Base-by-base conservation (phyloP, 2,888 invertebrate genomes). In the Tetramorium bicarinatum region DNA sequence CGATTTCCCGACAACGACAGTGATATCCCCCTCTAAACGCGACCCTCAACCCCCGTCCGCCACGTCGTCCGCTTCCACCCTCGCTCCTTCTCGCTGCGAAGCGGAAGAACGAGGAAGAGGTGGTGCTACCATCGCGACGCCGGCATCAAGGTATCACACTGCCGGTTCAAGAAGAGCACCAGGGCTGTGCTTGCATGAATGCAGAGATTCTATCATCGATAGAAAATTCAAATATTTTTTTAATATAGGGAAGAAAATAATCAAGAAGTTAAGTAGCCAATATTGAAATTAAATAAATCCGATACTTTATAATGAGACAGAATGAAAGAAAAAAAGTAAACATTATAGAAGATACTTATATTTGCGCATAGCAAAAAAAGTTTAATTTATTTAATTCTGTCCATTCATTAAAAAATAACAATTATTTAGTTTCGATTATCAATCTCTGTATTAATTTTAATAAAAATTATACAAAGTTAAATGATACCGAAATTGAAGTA, bases 1-100 rank as follows among this genome's bases (percentile, higher is more conserved):
- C 94, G 94, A 94, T 94, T 94, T 94, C 93, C 88, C 92, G 89
- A 91, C 92, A 90, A 91, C 92, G 92, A 91, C 91, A 91, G 90
- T 89, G 91, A 91, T 91, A 91, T 89, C 83, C 86, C 82, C 75
- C 84, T 88, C 89, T 88, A 87, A 87, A 49, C 49, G 85, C 81
- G 85, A 75, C 85, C 87, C 86, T 85, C 89, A 83, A 87, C 88
- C 85, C 74, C 71, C 81, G 49, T 77, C 75, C 56, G 34, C 62
- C 74, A 49, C 62, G 6, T 13, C 61, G 56, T 54, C 74, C 77
- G 83, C 67, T 71, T 74, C 83, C 81, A 54, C 72, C 87, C 87
- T 67, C 67, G 62, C 54, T 66, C 74, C 66, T 77, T 61, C 29
- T 82, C 82, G 82, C 8, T 59, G 59, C 64, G 49, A 56, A 29